Base-by-base conservation (phyloP, 2,888 invertebrate species). In the Trissolcus japonicus region DNA sequence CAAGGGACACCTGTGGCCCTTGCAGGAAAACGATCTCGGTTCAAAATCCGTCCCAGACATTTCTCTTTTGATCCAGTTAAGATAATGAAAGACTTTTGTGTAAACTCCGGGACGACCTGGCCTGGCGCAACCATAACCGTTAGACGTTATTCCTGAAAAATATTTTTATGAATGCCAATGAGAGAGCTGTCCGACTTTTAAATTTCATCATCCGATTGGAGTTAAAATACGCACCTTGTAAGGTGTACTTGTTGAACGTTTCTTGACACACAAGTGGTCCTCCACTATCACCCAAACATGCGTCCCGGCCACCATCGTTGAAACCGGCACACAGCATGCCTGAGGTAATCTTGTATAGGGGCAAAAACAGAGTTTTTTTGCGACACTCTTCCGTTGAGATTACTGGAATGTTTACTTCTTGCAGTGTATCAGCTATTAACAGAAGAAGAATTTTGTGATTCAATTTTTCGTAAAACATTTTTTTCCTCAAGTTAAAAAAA, bases 251-350 rank as follows among this genome's bases (percentile, higher is more conserved):
- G 63, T 88, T 85, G 51, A 90, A 88, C 0, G 88, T 82, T 89
- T 94, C 94, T 87, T 94, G 93, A 85, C 95, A 95, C 91, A 95
- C 94, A 57, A 95, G 91, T 2, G 95, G 95, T 17, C 95, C 95
- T 4, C 95, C 95, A 0, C 94, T 94, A 89, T 95, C 95, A 0
- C 95, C 95, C 60, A 95, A 90, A 85, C 95, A 95, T 1, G 95
- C 95, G 87, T 95, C 95, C 48, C 94, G 90, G 0, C 95, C 95
- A 55, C 95, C 95, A 77, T 94, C 91, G 85, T 95, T 94, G 83
- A 93, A 93, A 17, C 95, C 95, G 57, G 95, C 95, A 86, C 95
- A 95, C 89, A 95, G 93, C 95, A 95, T 95, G 85, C 95, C 93
- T 67, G 94, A 94, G 0, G 95, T 95, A 68, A 95, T 92, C 82